A percentile compares a stretch with the other conserved stretches of the same genome.
Conservation (phyloP, 2,888 invertebrate genomes). For the Philereme vetulata region DNA sequence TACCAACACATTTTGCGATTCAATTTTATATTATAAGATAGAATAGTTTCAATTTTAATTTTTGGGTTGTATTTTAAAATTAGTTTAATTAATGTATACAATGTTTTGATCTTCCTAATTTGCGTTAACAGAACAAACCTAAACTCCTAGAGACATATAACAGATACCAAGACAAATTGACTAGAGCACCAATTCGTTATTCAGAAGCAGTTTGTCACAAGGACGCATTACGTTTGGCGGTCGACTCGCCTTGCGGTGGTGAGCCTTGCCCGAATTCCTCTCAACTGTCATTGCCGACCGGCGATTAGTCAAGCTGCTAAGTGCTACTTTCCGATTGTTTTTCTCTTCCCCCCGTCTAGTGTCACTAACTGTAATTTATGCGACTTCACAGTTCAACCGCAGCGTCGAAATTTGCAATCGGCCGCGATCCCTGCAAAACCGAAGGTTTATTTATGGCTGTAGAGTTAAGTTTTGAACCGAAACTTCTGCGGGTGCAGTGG, state of each 20-base stretch:
- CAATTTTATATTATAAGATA: no score
- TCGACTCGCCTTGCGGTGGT: constrained; percentile 60
- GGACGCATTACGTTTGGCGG: constrained; percentile 56
- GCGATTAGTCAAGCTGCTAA: constrained; percentile 81
- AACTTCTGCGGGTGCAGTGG: constrained; percentile 75
- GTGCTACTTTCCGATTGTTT: constrained; percentile 81
- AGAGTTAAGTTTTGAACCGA: constrained; percentile 74
- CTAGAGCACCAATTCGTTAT: constrained; percentile 50
- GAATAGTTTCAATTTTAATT: no score
- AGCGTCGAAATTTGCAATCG: constrained; percentile 79
- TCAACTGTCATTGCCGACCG: constrained; percentile 73
- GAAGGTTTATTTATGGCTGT: constrained; percentile 81
- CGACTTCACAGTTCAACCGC: constrained; percentile 78
- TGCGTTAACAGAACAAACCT: constrained; percentile 17
- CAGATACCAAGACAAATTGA: constrained; percentile 38
- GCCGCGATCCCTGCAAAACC: constrained; percentile 77
- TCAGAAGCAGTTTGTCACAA: constrained; percentile 58
- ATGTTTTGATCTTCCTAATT: neutral
- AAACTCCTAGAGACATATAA: constrained; percentile 36
- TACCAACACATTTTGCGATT: no score
- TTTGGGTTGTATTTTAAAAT: no score
- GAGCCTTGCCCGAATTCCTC: constrained; percentile 57
- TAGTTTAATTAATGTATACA: neutral
- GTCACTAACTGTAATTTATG: constrained; percentile 80
- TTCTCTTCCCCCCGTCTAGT: constrained; percentile 65